Conservation (phyloP, 1,140 invertebrate genomes). For the Ceratosolen fusciceps region DNA sequence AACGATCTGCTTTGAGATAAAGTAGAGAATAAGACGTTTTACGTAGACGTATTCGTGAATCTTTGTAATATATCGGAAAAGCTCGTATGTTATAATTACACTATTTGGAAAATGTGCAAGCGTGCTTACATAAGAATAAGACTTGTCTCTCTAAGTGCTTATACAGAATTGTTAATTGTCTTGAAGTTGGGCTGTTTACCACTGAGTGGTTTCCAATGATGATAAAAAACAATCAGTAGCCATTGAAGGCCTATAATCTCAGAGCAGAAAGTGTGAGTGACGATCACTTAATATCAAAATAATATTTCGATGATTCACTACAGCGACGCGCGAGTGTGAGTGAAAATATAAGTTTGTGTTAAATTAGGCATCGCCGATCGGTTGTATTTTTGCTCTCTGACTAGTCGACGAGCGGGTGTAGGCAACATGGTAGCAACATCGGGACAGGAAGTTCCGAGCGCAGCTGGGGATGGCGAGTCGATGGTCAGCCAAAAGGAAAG, state of each 20-base stretch:
- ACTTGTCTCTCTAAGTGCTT: too few relatives aligned
- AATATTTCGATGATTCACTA: slow-evolving; percentile 21
- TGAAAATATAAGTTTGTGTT: background rate
- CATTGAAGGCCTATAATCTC: slow-evolving; percentile 8
- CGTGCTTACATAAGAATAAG: too few relatives aligned
- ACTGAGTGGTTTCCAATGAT: background rate
- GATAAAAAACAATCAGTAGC: slow-evolving; percentile 11
- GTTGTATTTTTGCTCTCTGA: background rate
- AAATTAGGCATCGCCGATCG: background rate
- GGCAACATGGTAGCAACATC: slow-evolving; percentile 14
- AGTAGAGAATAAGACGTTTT: too few relatives aligned
- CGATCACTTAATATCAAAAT: background rate
- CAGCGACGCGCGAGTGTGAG: background rate
- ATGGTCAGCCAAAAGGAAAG: background rate
- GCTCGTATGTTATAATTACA: too few relatives aligned
- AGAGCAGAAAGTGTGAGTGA: background rate
- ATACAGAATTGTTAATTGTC: too few relatives aligned
- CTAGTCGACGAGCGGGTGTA: background rate
- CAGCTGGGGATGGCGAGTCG: background rate
- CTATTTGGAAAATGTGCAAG: too few relatives aligned
- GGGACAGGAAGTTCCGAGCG: background rate
- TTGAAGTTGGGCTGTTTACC: background rate
- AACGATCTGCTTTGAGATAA: too few relatives aligned
- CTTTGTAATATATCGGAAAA: too few relatives aligned
- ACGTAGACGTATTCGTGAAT: too few relatives aligned